phyloP scores from a whole-genome alignment of 1,140 invertebrate species.

The Atta texana region DNA sequence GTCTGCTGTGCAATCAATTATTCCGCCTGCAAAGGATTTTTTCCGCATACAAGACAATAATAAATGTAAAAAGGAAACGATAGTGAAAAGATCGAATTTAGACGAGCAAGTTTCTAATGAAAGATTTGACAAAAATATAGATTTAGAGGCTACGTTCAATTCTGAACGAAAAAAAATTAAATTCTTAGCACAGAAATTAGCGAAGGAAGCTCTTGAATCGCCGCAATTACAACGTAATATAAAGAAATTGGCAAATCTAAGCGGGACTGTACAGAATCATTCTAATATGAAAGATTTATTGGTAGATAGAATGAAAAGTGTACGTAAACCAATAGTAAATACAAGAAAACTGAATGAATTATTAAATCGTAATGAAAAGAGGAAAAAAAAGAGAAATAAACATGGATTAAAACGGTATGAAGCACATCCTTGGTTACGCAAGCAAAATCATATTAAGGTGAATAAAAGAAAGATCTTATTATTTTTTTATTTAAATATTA shows the following conservation, averaged over 20 bases:
- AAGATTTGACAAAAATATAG: not conserved
- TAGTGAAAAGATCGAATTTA: constrained; percentile 26
- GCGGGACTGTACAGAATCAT: not conserved
- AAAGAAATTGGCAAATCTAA: constrained; percentile 66
- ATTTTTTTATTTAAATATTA: not conserved
- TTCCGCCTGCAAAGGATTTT: not conserved
- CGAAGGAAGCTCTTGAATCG: constrained; percentile 71
- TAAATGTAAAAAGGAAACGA: not conserved
- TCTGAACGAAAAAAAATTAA: not conserved
- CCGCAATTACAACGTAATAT: constrained; percentile 74
- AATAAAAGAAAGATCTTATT: constrained; percentile 47
- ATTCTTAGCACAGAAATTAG: constrained; percentile 73
- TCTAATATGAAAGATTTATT: constrained; percentile 18
- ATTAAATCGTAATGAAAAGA: constrained; percentile 8
- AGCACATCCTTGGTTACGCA: constrained; percentile 4
- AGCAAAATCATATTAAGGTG: constrained; percentile 64
- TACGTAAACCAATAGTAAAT: not conserved
- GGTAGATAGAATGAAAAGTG: not conserved
- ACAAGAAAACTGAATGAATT: constrained; percentile 1
- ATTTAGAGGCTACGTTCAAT: not conserved
- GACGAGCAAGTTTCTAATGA: not conserved
- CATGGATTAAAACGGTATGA: constrained; percentile 26
- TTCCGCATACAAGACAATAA: not conserved
- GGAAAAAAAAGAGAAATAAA: constrained; percentile 59
- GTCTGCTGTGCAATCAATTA: constrained; percentile 31